phyloP scores from a whole-genome alignment of 2,888 invertebrate species.

The Tinea trinotella region DNA sequence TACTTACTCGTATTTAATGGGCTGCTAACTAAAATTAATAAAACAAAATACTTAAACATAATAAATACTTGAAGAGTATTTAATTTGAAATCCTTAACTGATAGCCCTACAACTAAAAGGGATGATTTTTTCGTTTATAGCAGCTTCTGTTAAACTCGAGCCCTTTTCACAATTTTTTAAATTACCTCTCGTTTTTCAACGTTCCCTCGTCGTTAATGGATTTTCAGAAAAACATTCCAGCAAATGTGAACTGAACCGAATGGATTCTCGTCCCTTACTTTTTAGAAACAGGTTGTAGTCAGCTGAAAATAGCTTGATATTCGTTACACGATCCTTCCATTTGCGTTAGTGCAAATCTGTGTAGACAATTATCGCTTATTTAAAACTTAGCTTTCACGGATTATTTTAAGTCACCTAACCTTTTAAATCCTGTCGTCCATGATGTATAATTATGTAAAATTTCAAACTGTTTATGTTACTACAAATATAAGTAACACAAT shows the following conservation, averaged over 20 bases:
- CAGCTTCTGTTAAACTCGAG: constrained; percentile 10
- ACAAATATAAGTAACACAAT: no score
- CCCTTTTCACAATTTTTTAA: constrained; percentile 15
- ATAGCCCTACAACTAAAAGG: constrained; percentile 7
- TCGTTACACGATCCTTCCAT: constrained; percentile 19
- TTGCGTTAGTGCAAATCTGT: constrained; percentile 20
- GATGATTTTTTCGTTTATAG: constrained; percentile 12
- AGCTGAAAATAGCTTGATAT: constrained; percentile 18
- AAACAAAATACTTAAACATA: not conserved
- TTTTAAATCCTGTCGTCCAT: not conserved
- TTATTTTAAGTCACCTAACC: not conserved
- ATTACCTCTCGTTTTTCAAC: constrained; percentile 18
- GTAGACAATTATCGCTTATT: constrained; percentile 20
- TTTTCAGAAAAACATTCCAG: constrained; percentile 17
- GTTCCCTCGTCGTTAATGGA: constrained; percentile 18
- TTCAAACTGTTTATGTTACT: not conserved
- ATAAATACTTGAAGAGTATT: not conserved
- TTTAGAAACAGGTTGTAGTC: constrained; percentile 18
- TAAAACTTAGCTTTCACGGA: constrained; percentile 16
- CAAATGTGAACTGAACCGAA: constrained; percentile 19
- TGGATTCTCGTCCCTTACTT: constrained; percentile 19
- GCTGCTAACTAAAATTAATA: not conserved
- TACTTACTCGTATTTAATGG: no score
- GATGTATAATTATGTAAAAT: not conserved
- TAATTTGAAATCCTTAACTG: not conserved